Conservation (phyloP, 2,888 invertebrate species). For the Calameuta pallipes region DNA sequence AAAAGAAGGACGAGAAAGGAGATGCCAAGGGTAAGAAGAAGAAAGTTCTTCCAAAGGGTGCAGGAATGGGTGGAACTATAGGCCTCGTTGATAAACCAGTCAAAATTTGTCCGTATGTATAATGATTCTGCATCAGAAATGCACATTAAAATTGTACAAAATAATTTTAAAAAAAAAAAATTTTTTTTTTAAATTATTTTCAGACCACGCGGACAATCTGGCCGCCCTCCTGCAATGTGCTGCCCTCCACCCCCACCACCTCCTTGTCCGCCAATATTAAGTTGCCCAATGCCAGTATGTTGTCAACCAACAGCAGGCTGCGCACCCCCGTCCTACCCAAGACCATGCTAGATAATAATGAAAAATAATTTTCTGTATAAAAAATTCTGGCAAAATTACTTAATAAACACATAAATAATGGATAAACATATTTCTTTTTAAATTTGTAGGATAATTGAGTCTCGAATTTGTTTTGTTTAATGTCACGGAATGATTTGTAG, state of each 20-base stretch:
- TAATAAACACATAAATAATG: constrained; percentile 16
- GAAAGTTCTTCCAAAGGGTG: constrained; percentile 30
- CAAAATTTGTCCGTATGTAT: constrained; percentile 31
- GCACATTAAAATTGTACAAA: neutral
- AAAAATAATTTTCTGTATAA: constrained; percentile 4
- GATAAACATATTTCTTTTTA: constrained; percentile 18
- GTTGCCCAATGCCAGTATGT: constrained; percentile 20
- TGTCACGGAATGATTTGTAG: neutral
- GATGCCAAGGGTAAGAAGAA: constrained; percentile 18
- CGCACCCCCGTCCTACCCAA: constrained; percentile 15
- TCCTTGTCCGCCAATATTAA: constrained; percentile 20
- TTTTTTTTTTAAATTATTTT: too few relatives aligned
- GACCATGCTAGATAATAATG: constrained; percentile 20
- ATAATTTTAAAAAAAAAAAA: too few relatives aligned
- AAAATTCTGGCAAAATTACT: constrained; percentile 2
- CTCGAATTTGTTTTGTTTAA: neutral
- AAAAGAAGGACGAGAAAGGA: neutral
- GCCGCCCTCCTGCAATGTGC: neutral
- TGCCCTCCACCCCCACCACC: constrained; percentile 16
- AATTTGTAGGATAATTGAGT: neutral
- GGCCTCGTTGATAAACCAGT: constrained; percentile 29
- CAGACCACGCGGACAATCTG: too few relatives aligned
- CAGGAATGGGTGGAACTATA: constrained; percentile 36
- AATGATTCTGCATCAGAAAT: neutral
- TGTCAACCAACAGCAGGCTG: constrained; percentile 16